A percentile compares a stretch with the other conserved stretches of the same genome.
Evolutionary conservation across 2,888 invertebrate species (phyloP).

Genomic region (Caenorhabditis parvicauda): DNA sequence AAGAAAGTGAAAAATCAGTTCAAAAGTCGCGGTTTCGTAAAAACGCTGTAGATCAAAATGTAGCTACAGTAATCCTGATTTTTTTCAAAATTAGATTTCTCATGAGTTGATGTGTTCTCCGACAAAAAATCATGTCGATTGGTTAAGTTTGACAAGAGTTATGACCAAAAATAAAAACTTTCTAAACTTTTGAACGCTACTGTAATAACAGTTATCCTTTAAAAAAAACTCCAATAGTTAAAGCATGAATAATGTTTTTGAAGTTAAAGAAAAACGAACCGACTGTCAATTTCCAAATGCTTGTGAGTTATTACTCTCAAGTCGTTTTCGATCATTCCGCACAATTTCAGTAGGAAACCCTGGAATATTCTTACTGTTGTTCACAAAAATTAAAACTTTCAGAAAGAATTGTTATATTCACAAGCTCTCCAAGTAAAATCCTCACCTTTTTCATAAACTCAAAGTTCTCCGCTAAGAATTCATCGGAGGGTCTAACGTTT

Average conservation of each 20-base stretch:
- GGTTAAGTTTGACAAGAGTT: no score
- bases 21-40: no score
- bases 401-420: background rate
- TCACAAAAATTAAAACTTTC: background rate
- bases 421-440: background rate
- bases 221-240: background rate
- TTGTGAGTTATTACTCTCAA: conserved; percentile 83
- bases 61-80: no score
- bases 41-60: no score
- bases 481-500: no score
- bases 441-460: background rate
- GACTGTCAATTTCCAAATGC: conserved; percentile 66
- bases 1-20: no score
- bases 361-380: conserved; percentile 6
- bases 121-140: no score
- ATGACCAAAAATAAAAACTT: background rate
- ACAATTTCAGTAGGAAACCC: conserved; percentile 65
- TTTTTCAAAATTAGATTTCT: no score
- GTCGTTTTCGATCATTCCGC: conserved; percentile 86
- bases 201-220: background rate
- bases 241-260: background rate
- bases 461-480: no score
- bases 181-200: background rate
- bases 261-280: background rate
- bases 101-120: no score